These are phyloP conservation scores for Pocillopora meandrina DNA, from an alignment of 92 coral and sea anemone species.

Conservation along the genomic window DNA sequence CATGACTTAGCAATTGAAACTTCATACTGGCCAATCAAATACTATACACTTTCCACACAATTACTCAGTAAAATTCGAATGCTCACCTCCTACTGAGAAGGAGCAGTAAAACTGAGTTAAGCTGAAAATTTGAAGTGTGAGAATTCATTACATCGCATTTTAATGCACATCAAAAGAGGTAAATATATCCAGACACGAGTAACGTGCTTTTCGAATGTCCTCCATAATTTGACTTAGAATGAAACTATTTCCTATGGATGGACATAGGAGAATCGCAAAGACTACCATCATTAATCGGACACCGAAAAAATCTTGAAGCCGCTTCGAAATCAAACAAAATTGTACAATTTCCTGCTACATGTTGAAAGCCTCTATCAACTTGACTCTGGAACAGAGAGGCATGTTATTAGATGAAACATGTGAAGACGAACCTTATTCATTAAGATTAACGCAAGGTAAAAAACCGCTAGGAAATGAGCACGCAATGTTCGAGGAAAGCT, in stretches of 20 bases:
- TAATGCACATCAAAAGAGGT: neutral
- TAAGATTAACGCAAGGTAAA: neutral
- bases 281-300: too few species aligned
- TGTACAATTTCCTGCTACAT: too few species aligned
- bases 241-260: too few species aligned
- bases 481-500: neutral
- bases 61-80: neutral
- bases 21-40: neutral
- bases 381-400: neutral
- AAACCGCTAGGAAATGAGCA: slow-evolving; percentile 20
- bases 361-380: neutral
- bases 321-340: too few species aligned
- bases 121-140: neutral
- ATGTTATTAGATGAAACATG: neutral
- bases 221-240: too few species aligned
- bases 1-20: neutral
- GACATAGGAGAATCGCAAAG: too few species aligned
- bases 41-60: neutral
- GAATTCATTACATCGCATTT: neutral
- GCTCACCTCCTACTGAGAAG: slow-evolving; percentile 13
- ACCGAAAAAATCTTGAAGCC: too few species aligned
- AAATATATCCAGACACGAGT: neutral
- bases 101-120: slow-evolving; percentile 5
- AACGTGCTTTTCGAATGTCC: too few species aligned
- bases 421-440: neutral